A percentile compares a stretch with the other conserved stretches of the same genome.
phyloP scores from a whole-genome alignment of 2,113 vertebrate species.

The Lepisosteus oculatus region DNA sequence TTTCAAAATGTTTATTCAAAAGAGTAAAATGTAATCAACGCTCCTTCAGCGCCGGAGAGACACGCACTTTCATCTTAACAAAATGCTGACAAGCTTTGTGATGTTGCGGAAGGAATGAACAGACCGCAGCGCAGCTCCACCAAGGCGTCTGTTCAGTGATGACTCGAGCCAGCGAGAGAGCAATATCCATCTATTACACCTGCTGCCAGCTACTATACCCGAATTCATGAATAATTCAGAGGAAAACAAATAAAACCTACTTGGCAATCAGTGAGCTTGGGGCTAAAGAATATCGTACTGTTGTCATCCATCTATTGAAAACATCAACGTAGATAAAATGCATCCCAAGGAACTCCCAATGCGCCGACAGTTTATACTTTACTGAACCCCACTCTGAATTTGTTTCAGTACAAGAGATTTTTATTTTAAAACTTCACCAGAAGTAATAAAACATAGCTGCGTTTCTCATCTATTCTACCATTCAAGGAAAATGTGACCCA shows the following conservation, averaged over 20 bases:
- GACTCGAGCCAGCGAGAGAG: conserved; percentile 7
- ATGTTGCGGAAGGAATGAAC: conserved; percentile 13
- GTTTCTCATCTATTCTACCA: no score
- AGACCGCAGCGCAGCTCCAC: neutral
- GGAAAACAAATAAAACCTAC: neutral
- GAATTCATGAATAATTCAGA: conserved; percentile 15
- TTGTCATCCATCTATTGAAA: no score
- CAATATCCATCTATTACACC: neutral
- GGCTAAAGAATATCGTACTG: neutral
- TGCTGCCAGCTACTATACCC: neutral
- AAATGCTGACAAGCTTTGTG: conserved; percentile 7
- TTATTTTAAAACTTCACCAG: no score
- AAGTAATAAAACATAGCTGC: no score
- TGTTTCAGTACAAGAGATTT: no score
- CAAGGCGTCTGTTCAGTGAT: conserved; percentile 17
- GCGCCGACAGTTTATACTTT: no score
- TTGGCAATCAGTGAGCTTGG: neutral
- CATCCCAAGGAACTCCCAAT: no score
- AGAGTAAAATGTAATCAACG: neutral
- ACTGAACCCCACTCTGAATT: no score
- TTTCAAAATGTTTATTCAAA: neutral
- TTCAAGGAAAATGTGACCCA: no score
- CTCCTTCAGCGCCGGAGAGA: neutral
- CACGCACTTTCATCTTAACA: neutral
- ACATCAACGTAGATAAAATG: no score